These are phyloP conservation scores for Hyposoter didymator DNA, from an alignment of 2,888 invertebrate species.

Conservation along the genomic window DNA sequence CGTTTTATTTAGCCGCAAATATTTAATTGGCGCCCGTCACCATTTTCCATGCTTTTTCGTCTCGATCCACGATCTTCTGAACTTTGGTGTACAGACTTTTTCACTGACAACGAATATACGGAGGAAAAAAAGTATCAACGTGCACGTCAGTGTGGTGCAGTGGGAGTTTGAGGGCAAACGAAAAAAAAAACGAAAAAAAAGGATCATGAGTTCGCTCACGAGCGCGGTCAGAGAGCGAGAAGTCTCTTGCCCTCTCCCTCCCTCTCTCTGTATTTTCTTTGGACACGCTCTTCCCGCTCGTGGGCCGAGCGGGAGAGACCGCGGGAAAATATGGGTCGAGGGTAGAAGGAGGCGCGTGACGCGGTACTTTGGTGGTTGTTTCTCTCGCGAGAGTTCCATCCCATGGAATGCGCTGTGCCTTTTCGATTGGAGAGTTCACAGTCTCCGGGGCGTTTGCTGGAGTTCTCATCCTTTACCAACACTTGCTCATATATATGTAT, in stretches of 20 bases:
- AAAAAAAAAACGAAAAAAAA: constrained; percentile 42
- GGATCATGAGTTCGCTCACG: constrained; percentile 52
- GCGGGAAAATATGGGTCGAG: constrained; percentile 66
- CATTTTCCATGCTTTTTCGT: neutral
- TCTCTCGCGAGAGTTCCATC: constrained; percentile 43
- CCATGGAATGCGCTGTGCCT: constrained; percentile 55
- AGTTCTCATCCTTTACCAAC: constrained; percentile 47
- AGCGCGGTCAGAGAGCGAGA: constrained; percentile 61
- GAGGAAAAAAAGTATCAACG: neutral
- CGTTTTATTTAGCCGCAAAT: neutral
- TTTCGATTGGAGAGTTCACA: constrained; percentile 50
- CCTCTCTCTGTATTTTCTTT: constrained; percentile 22
- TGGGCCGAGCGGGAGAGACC: constrained; percentile 44
- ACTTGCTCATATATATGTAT: neutral
- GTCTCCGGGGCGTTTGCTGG: constrained; percentile 46
- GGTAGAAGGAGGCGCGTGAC: constrained; percentile 63
- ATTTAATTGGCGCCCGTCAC: neutral
- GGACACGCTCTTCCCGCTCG: constrained; percentile 1
- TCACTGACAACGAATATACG: neutral
- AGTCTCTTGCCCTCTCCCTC: constrained; percentile 22
- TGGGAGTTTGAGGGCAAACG: constrained; percentile 5
- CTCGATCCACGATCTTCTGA: neutral
- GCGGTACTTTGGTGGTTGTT: constrained; percentile 54
- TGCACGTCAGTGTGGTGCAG: neutral
- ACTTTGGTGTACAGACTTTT: neutral